These are phyloP conservation scores for Drosophila maculinotata DNA, from an alignment of 2,888 invertebrate genomes.

Conservation along the genomic window DNA sequence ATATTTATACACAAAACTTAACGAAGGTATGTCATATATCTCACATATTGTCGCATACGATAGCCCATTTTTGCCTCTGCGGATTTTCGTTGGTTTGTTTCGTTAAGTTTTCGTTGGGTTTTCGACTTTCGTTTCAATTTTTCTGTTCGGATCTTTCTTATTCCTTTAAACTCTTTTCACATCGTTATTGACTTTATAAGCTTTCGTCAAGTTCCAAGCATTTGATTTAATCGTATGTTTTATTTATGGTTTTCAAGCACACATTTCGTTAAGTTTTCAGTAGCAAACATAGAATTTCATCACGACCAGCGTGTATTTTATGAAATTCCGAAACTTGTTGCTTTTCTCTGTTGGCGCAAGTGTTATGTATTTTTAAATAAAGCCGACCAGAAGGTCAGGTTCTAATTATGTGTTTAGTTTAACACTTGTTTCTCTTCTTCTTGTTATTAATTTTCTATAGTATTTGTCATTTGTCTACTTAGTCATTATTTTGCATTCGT, in stretches of 20 bases:
- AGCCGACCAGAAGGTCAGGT: slow-evolving; percentile 57
- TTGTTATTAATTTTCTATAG: slow-evolving; percentile 12
- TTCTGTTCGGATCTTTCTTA: slow-evolving; percentile 1
- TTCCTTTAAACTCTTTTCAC: background rate
- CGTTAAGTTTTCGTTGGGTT: slow-evolving; percentile 28
- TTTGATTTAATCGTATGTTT: background rate
- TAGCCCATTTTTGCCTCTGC: slow-evolving; percentile 50
- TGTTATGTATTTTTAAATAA: slow-evolving; percentile 24
- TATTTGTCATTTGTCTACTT: slow-evolving; percentile 8
- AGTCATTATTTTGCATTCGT: slow-evolving; percentile 6
- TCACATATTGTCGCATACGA: slow-evolving; percentile 71
- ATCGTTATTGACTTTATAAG: background rate
- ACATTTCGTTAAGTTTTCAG: slow-evolving; percentile 17
- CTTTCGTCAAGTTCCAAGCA: slow-evolving; percentile 10
- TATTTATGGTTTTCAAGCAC: slow-evolving; percentile 6
- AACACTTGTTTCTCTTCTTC: slow-evolving; percentile 42
- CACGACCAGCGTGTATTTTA: slow-evolving; percentile 13
- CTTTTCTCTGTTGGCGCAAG: slow-evolving; percentile 33
- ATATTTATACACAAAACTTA: slow-evolving; percentile 28
- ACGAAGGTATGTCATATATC: slow-evolving; percentile 49
- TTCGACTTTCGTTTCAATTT: slow-evolving; percentile 2
- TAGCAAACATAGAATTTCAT: slow-evolving; percentile 19
- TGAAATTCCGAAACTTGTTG: slow-evolving; percentile 38
- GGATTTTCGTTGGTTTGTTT: slow-evolving; percentile 5
- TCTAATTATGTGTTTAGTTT: slow-evolving; percentile 34